Evolutionary conservation across 2,888 invertebrate genomes (phyloP).

Genomic region (Ophion ellenae): DNA sequence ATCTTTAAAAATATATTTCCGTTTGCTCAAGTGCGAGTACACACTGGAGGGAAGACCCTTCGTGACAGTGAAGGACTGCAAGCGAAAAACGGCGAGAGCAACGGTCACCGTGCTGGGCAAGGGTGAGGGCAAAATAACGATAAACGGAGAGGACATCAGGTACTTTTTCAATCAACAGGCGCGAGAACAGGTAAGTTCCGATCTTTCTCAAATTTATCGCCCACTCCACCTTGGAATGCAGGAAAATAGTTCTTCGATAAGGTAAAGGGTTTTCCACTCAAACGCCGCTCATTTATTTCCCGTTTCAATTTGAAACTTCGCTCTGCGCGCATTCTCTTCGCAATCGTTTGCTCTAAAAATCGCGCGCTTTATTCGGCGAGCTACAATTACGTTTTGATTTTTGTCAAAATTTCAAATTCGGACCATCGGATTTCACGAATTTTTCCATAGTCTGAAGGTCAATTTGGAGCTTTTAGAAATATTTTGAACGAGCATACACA

Average conservation of each 20-base stretch:
- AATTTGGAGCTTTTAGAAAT: no score
- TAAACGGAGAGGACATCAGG: constrained; percentile 92
- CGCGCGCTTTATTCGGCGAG: no score
- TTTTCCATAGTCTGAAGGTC: no score
- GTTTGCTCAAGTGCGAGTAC: constrained; percentile 85
- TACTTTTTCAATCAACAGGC: constrained; percentile 90
- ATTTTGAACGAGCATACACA: no score
- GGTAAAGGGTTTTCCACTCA: neutral
- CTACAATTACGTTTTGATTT: no score
- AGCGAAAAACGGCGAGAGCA: constrained; percentile 90
- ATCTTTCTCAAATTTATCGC: neutral
- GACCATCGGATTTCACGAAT: no score
- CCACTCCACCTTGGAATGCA: neutral
- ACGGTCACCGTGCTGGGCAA: constrained; percentile 92
- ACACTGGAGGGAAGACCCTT: constrained; percentile 89
- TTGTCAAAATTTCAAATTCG: no score
- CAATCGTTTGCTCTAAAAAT: no score
- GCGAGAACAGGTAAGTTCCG: constrained; percentile 89
- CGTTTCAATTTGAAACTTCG: no score
- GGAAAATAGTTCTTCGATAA: neutral
- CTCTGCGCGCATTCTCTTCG: no score
- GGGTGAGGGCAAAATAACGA: constrained; percentile 92
- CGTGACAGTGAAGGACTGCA: constrained; percentile 86
- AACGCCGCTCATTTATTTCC: no score
- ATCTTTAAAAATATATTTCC: neutral